These are phyloP conservation scores for Melanerpes aurifrons DNA, from an alignment of 2,113 vertebrate species.

Conservation along the genomic window DNA sequence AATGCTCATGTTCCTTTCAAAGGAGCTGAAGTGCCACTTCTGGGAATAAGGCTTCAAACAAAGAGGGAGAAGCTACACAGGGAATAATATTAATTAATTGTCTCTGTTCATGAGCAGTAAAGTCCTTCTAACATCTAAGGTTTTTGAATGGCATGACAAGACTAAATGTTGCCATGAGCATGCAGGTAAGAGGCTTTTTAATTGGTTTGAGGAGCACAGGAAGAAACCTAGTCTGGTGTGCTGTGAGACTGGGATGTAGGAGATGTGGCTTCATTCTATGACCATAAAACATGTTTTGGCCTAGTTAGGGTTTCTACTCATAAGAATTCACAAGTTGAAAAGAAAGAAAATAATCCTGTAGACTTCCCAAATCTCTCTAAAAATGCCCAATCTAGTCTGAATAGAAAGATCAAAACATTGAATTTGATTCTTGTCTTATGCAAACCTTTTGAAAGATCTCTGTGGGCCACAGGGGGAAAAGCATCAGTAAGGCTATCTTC, in stretches of 20 bases:
- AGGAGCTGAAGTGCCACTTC: constrained; percentile 3
- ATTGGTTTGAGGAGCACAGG: background rate
- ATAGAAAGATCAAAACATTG: background rate
- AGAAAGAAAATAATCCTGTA: background rate
- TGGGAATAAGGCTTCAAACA: constrained; percentile 11
- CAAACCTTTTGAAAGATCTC: background rate
- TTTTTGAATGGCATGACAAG: background rate
- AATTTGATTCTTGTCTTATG: background rate
- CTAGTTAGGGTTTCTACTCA: background rate
- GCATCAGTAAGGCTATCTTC: background rate
- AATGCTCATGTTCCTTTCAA: background rate
- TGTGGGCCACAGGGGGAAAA: background rate
- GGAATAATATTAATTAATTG: background rate
- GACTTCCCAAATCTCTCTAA: background rate
- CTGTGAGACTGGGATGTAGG: background rate
- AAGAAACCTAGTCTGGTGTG: background rate
- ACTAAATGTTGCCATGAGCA: background rate
- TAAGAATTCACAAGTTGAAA: background rate
- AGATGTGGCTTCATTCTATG: background rate
- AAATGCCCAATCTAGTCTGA: background rate
- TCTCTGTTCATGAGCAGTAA: background rate
- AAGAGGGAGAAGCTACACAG: background rate
- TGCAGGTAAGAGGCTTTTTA: background rate
- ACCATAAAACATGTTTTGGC: background rate
- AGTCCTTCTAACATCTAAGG: background rate